phyloP scores from a whole-genome alignment of 2,888 invertebrate genomes.

The Lampropteryx suffumata region DNA sequence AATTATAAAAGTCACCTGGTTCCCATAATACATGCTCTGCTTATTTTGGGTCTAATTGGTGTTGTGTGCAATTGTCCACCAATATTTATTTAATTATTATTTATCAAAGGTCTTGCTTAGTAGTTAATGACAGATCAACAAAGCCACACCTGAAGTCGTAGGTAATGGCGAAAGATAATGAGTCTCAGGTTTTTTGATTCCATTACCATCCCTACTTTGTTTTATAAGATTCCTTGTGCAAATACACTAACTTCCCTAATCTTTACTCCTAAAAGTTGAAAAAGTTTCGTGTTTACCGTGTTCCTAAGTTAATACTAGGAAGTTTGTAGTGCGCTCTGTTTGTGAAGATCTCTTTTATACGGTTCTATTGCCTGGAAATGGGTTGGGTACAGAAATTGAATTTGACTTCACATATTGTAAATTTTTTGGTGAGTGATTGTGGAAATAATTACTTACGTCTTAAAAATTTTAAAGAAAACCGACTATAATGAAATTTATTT shows the following conservation, averaged over 20 bases:
- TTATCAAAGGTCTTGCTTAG: too few relatives aligned
- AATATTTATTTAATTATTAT: too few relatives aligned
- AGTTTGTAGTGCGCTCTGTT: slow-evolving; percentile 26
- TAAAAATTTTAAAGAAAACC: too few relatives aligned
- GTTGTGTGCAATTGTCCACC: too few relatives aligned
- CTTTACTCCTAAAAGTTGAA: slow-evolving; percentile 32
- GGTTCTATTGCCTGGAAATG: not conserved
- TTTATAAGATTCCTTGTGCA: slow-evolving; percentile 31
- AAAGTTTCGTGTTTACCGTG: slow-evolving; percentile 33
- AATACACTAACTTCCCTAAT: slow-evolving; percentile 35
- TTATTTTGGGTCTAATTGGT: too few relatives aligned
- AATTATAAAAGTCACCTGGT: too few relatives aligned
- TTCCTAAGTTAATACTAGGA: slow-evolving; percentile 37
- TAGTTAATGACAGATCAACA: too few relatives aligned
- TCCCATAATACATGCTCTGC: too few relatives aligned
- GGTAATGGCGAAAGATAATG: not conserved
- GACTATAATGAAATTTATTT: too few relatives aligned
- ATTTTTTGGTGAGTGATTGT: too few relatives aligned
- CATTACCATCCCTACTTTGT: slow-evolving; percentile 15
- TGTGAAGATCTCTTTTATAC: slow-evolving; percentile 14
- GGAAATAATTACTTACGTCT: too few relatives aligned
- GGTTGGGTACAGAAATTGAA: not conserved
- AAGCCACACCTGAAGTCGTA: not conserved
- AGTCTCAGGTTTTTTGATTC: not conserved
- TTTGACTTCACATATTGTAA: too few relatives aligned